Evolutionary conservation across 1,140 invertebrate species (phyloP), one percentile per base, ranked within the genome.

Genomic region (Olivierus martensii): DNA sequence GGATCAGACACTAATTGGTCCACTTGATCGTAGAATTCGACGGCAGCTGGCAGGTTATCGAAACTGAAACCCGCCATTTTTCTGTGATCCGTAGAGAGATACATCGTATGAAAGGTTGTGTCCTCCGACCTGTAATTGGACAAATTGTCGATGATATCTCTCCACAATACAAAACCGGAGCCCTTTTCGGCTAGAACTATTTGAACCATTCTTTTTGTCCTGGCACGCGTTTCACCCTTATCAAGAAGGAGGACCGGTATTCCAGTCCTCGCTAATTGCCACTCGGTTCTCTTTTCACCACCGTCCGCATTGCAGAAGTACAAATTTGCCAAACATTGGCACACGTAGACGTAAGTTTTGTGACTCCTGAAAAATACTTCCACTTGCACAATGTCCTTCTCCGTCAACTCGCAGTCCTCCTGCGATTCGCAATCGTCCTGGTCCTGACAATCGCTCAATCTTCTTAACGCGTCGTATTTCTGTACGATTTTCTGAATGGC

Each of bases 131-230:
- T 71, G 57, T 77, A 80, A 42, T 69, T 69, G 14, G 69, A 73
- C 38, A 77, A 62, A 60, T 77, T 75, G 57, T 78, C 84, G 57
- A 90, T 82, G n/a, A 78, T 78, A 66, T 90, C 86, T 49, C 75
- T 75, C 86, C 86, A 90, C n/a, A 90, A 67, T 22, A 81, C 79
- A 65, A 90, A 88, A 44, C 84, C 84, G 2, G 84, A 84, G 3
- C 85, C 85, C 45, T 83, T 75, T 68, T 90, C 87, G 1, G 85
- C 84, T 15, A 90, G 63, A 2, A 85, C 72, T 19, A 90, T 77
- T 53, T 82, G 79, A 5, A 90, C 79, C 22, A 78, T 76, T 21
- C 84, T 70, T 61, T 83, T 79, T 43, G 78, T 73, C 42, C 84
- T 67, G 7, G 83, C 80, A 50, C 77, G 69, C 1, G 82, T 79